Evolutionary conservation across 2,888 invertebrate genomes (phyloP), one percentile per base, ranked within the genome.

Genomic region (Hedya salicella): DNA sequence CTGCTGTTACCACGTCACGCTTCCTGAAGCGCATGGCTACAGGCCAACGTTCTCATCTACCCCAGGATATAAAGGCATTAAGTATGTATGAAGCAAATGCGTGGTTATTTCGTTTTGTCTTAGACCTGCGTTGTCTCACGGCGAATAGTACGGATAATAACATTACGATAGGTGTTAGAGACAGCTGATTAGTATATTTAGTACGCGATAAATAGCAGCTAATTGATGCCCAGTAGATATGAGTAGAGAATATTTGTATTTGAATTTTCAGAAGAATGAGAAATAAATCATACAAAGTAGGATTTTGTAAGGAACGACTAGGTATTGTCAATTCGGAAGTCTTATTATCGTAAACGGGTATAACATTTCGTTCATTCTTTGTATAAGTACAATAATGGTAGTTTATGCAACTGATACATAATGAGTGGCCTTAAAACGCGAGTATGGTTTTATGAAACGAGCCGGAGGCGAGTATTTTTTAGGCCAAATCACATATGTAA

Each of bases 1-100:
- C 9, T 9, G 82, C 81, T 81, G 79, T 88, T 88, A 89, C 89
- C 89, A 88, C 87, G 82, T 82, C 81, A 83, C 72, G 69, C 73
- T 88, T 78, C 76, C 76, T 77, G 72, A 30, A 13, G 16, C 56
- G 71, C 85, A 74, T 81, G 81, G 83, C 80, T 75, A 70, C 74
- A 73, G 76, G 79, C 82, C 83, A 82, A 83, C 71, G 70, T 67
- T 70, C 70, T 70, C 19, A 6, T 3, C 6, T 11, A 2, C 17
- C 11, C 3, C 19, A 9, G 19, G 48, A 19, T 3, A 19, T 36
- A 5, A 32, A 36, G 19, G 46, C 2, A 3, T 5, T 59, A 48
- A n/a, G 19, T 48, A n/a, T 19, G 30, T 36, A 59, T 2, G 6
- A 36, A 59, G 3, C 30, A 21, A 9, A 44, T 36, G n/a, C 19